Conservation (phyloP, 2,888 invertebrate genomes). For the Monopis laevigella region DNA sequence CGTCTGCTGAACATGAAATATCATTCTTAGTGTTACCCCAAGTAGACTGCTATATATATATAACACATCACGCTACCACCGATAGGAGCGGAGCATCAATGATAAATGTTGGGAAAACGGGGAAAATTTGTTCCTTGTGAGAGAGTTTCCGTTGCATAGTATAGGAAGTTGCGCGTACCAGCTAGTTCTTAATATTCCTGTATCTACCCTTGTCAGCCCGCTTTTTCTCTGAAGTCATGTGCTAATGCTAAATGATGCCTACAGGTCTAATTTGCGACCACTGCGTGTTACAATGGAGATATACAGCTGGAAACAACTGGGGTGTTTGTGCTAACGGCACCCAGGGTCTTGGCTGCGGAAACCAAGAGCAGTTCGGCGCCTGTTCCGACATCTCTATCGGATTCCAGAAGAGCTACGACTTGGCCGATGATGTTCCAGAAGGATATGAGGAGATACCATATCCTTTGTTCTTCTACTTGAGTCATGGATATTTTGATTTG, state of each 20-base stretch:
- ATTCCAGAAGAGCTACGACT: slow-evolving; percentile 39
- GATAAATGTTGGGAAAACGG: too few species aligned
- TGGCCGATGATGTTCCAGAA: slow-evolving; percentile 26
- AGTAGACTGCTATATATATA: too few species aligned
- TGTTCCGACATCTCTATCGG: slow-evolving; percentile 82
- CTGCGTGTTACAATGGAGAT: slow-evolving; percentile 88
- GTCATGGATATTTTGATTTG: slow-evolving; percentile 26
- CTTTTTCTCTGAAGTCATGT: too few species aligned
- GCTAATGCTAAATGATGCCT: slow-evolving; percentile 69
- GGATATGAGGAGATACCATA: slow-evolving; percentile 26
- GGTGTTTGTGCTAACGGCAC: slow-evolving; percentile 75
- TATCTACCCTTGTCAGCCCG: too few species aligned
- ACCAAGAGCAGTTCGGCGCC: slow-evolving; percentile 85
- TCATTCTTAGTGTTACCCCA: too few species aligned
- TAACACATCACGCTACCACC: too few species aligned
- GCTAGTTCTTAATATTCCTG: too few species aligned
- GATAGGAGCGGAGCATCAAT: too few species aligned
- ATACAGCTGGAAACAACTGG: slow-evolving; percentile 87
- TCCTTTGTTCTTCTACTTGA: slow-evolving; percentile 25
- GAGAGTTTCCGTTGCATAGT: too few species aligned
- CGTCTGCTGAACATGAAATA: too few species aligned
- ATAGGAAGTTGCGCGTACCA: too few species aligned
- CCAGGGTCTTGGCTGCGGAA: slow-evolving; percentile 82
- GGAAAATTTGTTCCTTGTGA: too few species aligned
- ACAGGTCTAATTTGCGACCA: slow-evolving; percentile 74